phyloP scores from a whole-genome alignment of 2,888 invertebrate species.

The Scotopteryx bipunctaria region DNA sequence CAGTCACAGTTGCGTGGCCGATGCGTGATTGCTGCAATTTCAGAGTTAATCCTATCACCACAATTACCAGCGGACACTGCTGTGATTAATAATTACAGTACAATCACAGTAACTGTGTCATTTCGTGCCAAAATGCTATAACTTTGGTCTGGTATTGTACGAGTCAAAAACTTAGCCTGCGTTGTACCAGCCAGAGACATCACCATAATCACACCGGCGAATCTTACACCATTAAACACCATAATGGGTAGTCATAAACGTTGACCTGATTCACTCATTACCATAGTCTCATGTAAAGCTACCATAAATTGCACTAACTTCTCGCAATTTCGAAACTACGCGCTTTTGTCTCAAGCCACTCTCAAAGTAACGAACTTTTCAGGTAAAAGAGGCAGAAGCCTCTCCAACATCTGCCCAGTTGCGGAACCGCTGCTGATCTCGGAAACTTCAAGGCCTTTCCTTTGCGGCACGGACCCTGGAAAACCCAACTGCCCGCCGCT shows the following conservation, averaged over 20 bases:
- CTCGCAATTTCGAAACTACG: constrained; percentile 11
- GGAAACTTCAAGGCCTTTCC: constrained; percentile 90
- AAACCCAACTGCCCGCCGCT: constrained; percentile 93
- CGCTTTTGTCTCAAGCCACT: not conserved
- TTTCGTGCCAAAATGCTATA: constrained; percentile 15
- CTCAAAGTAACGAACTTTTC: constrained; percentile 32
- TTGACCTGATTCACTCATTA: constrained; percentile 29
- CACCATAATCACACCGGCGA: constrained; percentile 32
- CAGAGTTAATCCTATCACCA: constrained; percentile 5
- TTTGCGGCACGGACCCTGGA: constrained; percentile 91
- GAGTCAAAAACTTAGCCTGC: too few relatives aligned
- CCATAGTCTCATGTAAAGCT: constrained; percentile 25
- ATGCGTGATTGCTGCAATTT: constrained; percentile 13
- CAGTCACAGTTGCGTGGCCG: constrained; percentile 11
- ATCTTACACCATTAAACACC: constrained; percentile 36
- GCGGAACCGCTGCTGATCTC: constrained; percentile 88
- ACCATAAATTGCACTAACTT: constrained; percentile 25
- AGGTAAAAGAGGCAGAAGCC: constrained; percentile 89
- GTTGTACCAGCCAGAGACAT: constrained; percentile 31
- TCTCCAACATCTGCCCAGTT: constrained; percentile 90
- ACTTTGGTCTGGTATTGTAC: too few relatives aligned
- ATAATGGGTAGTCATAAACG: constrained; percentile 30
- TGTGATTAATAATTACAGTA: constrained; percentile 9
- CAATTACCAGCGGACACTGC: constrained; percentile 4
- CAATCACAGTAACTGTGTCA: constrained; percentile 6